A percentile compares a stretch with the other conserved stretches of the same genome.
Evolutionary conservation across 2,113 vertebrate genomes (phyloP).

Genomic region (Chaetodon auriga): DNA sequence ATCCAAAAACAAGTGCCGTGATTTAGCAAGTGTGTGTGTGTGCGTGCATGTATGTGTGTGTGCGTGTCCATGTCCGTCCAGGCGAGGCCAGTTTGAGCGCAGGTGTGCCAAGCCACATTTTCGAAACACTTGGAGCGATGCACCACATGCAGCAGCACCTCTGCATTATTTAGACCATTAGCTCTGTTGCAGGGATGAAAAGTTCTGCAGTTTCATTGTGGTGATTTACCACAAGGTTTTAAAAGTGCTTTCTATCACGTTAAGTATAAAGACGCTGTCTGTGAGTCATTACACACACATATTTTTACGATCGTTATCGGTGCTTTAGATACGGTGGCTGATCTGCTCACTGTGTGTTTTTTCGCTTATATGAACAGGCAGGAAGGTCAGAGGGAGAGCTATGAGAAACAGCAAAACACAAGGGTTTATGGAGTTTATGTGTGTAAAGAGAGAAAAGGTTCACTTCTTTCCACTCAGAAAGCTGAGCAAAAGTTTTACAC

Average conservation of each 20-base stretch:
- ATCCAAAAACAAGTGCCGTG: constrained; percentile 45
- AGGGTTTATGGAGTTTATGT: neutral
- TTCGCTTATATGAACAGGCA: neutral
- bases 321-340: neutral
- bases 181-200: constrained; percentile 31
- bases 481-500: neutral
- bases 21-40: constrained; percentile 43
- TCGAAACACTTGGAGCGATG: constrained; percentile 41
- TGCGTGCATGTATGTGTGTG: constrained; percentile 18
- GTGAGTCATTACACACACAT: neutral
- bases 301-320: neutral
- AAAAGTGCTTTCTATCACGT: neutral
- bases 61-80: constrained; percentile 16
- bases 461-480: neutral
- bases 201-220: constrained; percentile 32
- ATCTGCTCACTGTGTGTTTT: neutral
- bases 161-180: constrained; percentile 64
- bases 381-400: neutral
- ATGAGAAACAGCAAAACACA: neutral
- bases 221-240: neutral
- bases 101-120: constrained; percentile 50
- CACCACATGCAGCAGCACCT: constrained; percentile 40
- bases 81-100: constrained; percentile 1
- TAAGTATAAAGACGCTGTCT: neutral
- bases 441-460: neutral